phyloP scores from a whole-genome alignment of 2,113 vertebrate genomes.

The Sebastes schlegelii region DNA sequence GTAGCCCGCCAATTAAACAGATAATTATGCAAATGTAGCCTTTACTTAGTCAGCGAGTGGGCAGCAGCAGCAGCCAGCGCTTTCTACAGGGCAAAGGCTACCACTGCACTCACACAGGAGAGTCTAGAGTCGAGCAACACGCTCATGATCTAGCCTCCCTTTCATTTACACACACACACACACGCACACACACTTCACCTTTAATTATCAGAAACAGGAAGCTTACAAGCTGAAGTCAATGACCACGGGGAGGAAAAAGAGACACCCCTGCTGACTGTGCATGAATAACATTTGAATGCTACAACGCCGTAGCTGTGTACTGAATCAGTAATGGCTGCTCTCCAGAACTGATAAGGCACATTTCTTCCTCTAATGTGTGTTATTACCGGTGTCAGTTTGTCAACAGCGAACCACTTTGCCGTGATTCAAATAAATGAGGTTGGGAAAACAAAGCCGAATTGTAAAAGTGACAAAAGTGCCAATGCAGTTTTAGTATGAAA shows the following conservation, averaged over 20 bases:
- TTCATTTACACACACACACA: constrained; percentile 49
- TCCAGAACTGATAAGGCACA: constrained; percentile 5
- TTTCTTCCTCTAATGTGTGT: constrained; percentile 7
- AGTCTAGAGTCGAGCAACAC: constrained; percentile 44
- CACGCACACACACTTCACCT: constrained; percentile 58
- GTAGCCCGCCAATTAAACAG: constrained; percentile 82
- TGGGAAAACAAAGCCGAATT: constrained; percentile 32
- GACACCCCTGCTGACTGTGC: constrained; percentile 51
- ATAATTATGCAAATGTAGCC: constrained; percentile 88
- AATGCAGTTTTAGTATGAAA: constrained; percentile 63
- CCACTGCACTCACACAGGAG: constrained; percentile 50
- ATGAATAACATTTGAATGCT: constrained; percentile 22
- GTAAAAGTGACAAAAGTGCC: constrained; percentile 54
- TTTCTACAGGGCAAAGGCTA: constrained; percentile 70
- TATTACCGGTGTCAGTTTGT: constrained; percentile 39
- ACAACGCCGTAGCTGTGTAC: constrained; percentile 9
- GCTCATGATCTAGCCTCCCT: constrained; percentile 43
- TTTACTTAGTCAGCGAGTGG: constrained; percentile 87
- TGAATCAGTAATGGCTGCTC: constrained; percentile 34
- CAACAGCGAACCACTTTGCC: constrained; percentile 30
- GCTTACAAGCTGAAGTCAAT: constrained; percentile 63
- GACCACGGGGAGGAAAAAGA: constrained; percentile 56
- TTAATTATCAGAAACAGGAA: constrained; percentile 73
- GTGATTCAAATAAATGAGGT: constrained; percentile 23
- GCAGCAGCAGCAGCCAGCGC: constrained; percentile 70